A percentile compares a stretch with the other conserved stretches of the same genome.
These are phyloP conservation scores for Drosophila lini DNA, from an alignment of 1,140 invertebrate genomes.

Conservation along the genomic window DNA sequence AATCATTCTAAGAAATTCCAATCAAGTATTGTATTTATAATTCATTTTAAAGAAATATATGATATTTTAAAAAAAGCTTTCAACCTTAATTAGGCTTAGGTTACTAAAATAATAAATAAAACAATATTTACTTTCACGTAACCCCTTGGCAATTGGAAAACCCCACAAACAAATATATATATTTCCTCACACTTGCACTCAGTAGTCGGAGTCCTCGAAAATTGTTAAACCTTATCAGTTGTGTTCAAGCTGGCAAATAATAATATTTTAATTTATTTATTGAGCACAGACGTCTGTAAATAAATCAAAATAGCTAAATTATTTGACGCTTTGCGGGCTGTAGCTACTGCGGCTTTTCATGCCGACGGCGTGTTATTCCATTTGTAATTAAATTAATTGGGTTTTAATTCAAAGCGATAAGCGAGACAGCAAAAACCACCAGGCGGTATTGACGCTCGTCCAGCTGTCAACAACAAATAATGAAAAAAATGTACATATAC, in stretches of 20 bases:
- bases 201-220: conserved; percentile 7
- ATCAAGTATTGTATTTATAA: background rate
- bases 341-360: conserved; percentile 14
- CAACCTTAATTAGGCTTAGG: background rate
- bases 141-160: background rate
- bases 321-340: conserved; percentile 56
- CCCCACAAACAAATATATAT: conserved; percentile 8
- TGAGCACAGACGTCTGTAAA: conserved; percentile 58
- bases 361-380: conserved; percentile 73
- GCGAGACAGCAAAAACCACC: background rate
- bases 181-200: background rate
- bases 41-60: background rate
- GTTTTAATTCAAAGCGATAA: conserved; percentile 83
- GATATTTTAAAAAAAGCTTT: background rate
- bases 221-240: conserved; percentile 54
- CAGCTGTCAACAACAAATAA: conserved; percentile 72
- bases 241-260: conserved; percentile 64
- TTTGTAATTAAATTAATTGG: conserved; percentile 85
- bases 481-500: conserved; percentile 32
- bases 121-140: background rate
- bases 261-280: conserved; percentile 80
- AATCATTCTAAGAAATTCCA: too few species aligned
- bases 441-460: conserved; percentile 42
- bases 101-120: background rate
- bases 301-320: conserved; percentile 73